Evolutionary conservation across 1,140 invertebrate genomes (phyloP).

Genomic region (Eumaeus atala): DNA sequence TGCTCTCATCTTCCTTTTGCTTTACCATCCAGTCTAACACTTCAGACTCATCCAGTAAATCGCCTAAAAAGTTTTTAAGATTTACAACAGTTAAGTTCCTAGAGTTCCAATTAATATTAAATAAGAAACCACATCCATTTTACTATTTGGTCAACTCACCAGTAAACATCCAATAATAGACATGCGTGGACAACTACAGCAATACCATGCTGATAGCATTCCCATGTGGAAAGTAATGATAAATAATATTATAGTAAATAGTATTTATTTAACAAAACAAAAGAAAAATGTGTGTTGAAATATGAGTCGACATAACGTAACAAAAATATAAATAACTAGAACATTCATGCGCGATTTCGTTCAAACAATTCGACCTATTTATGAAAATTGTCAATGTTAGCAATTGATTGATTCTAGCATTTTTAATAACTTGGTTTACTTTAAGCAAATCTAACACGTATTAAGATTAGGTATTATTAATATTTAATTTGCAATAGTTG

Average conservation of each 20-base stretch:
- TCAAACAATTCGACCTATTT: constrained; percentile 64
- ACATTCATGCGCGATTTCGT: constrained; percentile 68
- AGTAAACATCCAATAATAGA: constrained; percentile 55
- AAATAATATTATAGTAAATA: constrained; percentile 57
- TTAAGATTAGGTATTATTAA: too few relatives aligned
- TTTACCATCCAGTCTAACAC: constrained; percentile 93
- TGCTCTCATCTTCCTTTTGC: constrained; percentile 94
- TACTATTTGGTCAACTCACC: constrained; percentile 60
- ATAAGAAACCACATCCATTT: constrained; percentile 72
- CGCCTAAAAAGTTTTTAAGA: constrained; percentile 79
- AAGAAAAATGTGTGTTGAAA: constrained; percentile 35
- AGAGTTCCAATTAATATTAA: constrained; percentile 25
- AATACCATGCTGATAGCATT: constrained; percentile 72
- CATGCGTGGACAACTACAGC: constrained; percentile 68
- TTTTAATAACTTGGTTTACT: background rate
- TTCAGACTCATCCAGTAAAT: constrained; percentile 87
- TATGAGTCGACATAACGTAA: constrained; percentile 66
- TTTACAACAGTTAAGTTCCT: constrained; percentile 49
- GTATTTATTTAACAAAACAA: constrained; percentile 72
- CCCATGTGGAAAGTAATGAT: constrained; percentile 58
- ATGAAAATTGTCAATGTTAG: constrained; percentile 41
- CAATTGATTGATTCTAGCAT: background rate
- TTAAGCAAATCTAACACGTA: background rate
- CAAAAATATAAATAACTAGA: constrained; percentile 56
- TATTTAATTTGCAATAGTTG: too few relatives aligned